Base-by-base conservation (phyloP, 64 coral and sea anemone genomes). In the Stichodactyla mertensii region DNA sequence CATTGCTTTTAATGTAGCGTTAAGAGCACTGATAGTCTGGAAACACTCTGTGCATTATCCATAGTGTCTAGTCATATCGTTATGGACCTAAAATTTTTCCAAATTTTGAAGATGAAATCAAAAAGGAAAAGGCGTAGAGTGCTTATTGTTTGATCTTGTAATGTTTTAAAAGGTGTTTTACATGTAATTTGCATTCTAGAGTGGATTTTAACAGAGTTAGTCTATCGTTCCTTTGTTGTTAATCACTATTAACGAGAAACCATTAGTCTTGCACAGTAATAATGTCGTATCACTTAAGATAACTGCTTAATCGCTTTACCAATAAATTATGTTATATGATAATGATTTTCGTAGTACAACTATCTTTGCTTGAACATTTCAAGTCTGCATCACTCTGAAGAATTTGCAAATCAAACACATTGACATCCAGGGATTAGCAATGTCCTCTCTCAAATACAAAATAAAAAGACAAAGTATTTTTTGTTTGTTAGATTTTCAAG, bases 121-220 rank as follows among this genome's bases (percentile, higher is more conserved):
- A 27, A n/a, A 69, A 69, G 64, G n/a, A 7, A 22, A 58, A 58
- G 19, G 7, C 24, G 24, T 31, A 10, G 24, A 74, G 24, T 13
- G 9, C 62, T n/a, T 6, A 74, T 13, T 74, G 69, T 74, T 74
- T 74, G 69, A 74, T 74, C 69, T 74, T 74, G 69, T 36, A 31
- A 27, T 74, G 69, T 36, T 74, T 27, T 26, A 66, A 66, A n/a
- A 16, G 3, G 1, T 13, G 19, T 66, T 66, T 66, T 18, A 4
- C 62, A n/a, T 66, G 19, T 74, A 74, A 74, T 74, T 74, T 74
- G n/a, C 69, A 74, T 74, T 74, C 23, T 74, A 8, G 12, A 74
- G 69, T 74, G 69, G 26, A 26, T 31, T 74, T 74, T 74, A 31
- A 74, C 4, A 74, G 69, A 27, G 10, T 26, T 74, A 74, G 8